Conservation (phyloP, 1,140 invertebrate species). For the Ctenoplectra terminalis region DNA sequence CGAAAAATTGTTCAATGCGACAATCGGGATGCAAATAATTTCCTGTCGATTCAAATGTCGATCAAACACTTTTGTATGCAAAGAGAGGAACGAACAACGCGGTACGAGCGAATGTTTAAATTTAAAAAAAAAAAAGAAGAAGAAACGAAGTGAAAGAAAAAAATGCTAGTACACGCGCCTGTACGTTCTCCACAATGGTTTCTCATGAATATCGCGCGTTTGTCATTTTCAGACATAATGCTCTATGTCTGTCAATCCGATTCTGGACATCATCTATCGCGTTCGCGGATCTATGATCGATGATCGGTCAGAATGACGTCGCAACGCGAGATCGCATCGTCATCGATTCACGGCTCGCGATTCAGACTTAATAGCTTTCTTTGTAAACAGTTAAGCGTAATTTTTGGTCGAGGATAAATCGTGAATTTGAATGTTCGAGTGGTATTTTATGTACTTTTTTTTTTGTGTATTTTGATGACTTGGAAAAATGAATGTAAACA, state of each 20-base stretch:
- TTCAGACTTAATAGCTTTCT: not conserved
- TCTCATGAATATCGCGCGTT: slow-evolving; percentile 28
- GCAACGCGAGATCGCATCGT: not conserved
- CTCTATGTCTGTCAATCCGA: not conserved
- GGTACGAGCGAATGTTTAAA: not conserved
- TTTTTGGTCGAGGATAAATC: not conserved
- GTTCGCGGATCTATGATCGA: slow-evolving; percentile 12
- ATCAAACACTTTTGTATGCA: not conserved
- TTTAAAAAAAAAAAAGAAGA: not conserved
- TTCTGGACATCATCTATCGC: slow-evolving; percentile 16
- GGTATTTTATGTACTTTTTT: no score
- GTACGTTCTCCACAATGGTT: not conserved
- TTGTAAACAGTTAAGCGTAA: not conserved
- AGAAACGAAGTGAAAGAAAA: not conserved
- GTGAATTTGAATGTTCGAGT: not conserved
- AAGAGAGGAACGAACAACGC: not conserved
- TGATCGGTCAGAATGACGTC: slow-evolving; percentile 1
- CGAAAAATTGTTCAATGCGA: not conserved
- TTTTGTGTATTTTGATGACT: not conserved
- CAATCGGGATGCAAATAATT: not conserved
- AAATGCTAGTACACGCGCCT: not conserved
- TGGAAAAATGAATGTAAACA: no score
- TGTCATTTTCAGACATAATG: not conserved
- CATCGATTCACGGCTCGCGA: not conserved
- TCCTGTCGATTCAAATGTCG: not conserved